Conservation (phyloP, 2,888 invertebrate genomes). For the Dendrolimus houi region DNA sequence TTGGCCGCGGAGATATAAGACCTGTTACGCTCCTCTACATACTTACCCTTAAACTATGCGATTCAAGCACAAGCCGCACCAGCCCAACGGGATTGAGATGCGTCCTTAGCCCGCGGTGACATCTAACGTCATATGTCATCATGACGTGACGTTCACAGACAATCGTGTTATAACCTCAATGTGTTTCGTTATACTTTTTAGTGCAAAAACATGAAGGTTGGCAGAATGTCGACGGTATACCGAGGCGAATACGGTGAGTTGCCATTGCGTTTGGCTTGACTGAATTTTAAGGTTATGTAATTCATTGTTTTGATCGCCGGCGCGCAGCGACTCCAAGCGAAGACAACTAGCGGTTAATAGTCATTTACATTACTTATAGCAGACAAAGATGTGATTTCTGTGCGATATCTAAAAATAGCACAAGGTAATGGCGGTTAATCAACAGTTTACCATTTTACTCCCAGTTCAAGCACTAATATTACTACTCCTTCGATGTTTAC, state of each 20-base stretch:
- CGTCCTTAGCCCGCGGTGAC: slow-evolving; percentile 39
- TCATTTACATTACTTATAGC: slow-evolving; percentile 54
- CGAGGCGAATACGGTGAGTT: slow-evolving; percentile 53
- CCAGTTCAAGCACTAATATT: slow-evolving; percentile 41
- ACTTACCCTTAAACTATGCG: slow-evolving; percentile 50
- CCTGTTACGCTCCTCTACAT: slow-evolving; percentile 41
- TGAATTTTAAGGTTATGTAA: slow-evolving; percentile 49
- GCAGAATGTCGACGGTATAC: slow-evolving; percentile 47
- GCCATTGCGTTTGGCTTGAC: slow-evolving; percentile 18
- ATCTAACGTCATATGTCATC: slow-evolving; percentile 61
- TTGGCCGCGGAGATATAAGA: slow-evolving; percentile 60
- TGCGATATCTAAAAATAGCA: slow-evolving; percentile 69
- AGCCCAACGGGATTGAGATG: slow-evolving; percentile 35
- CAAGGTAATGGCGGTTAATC: slow-evolving; percentile 65
- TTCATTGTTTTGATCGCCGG: slow-evolving; percentile 45
- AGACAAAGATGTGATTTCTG: slow-evolving; percentile 73
- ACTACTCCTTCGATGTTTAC: slow-evolving; percentile 27
- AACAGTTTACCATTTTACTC: slow-evolving; percentile 49
- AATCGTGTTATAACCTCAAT: slow-evolving; percentile 50
- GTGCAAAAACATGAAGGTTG: slow-evolving; percentile 43
- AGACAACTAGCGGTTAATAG: slow-evolving; percentile 40
- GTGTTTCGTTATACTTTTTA: slow-evolving; percentile 34
- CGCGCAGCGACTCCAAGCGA: slow-evolving; percentile 18
- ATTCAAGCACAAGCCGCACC: slow-evolving; percentile 34
- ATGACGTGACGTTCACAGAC: slow-evolving; percentile 53